phyloP scores from a whole-genome alignment of 2,888 invertebrate species.

The Epistrophella euchroma region DNA sequence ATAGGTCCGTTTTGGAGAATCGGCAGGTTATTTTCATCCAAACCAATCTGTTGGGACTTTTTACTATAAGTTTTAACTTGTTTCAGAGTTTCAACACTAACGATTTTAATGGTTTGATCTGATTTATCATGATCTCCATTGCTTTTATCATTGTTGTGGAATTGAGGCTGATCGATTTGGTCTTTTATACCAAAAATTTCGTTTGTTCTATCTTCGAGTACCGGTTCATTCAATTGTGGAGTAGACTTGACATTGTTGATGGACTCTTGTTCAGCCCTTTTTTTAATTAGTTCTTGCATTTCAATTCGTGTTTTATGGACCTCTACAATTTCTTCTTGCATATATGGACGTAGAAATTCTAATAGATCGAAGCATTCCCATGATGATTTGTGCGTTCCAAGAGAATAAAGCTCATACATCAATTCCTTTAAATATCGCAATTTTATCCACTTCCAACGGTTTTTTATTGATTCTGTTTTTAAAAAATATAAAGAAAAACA shows the following conservation, averaged over 20 bases:
- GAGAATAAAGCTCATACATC: no score
- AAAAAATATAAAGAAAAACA: not conserved
- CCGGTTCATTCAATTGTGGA: not conserved
- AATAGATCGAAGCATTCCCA: constrained; percentile 48
- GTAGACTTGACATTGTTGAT: not conserved
- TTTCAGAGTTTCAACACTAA: not conserved
- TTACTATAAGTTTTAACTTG: not conserved
- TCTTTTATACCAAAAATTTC: not conserved
- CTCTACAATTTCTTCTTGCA: constrained; percentile 20
- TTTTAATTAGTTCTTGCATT: not conserved
- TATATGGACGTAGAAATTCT: constrained; percentile 24
- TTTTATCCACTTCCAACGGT: constrained; percentile 34
- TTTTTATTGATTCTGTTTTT: constrained; percentile 18
- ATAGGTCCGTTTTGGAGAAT: constrained; percentile 8
- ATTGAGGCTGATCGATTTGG: not conserved
- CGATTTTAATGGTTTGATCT: not conserved
- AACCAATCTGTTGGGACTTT: no score
- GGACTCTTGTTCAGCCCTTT: not conserved
- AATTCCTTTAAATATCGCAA: constrained; percentile 30
- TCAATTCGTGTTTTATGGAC: not conserved
- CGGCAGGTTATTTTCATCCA: not conserved
- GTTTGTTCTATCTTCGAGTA: not conserved
- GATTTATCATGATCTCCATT: not conserved
- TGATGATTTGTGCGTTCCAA: not conserved
- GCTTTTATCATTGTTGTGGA: not conserved